Percentiles rank a stretch among this genome's conserved stretches.
These are phyloP conservation scores for Toxotes lorentzi DNA, from an alignment of 2,797 vertebrate genomes.

Conservation along the genomic window DNA sequence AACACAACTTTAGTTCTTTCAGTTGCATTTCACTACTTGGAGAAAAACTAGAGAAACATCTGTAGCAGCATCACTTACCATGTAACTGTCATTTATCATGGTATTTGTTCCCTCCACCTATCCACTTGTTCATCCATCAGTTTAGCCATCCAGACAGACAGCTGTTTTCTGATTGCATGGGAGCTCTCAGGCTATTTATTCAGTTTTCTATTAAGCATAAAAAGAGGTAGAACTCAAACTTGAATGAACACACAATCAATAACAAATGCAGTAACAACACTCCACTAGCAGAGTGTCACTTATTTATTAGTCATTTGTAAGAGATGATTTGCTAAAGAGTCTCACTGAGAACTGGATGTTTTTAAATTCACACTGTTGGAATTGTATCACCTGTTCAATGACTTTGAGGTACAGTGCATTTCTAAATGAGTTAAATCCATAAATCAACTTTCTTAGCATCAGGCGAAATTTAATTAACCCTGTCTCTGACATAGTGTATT, in stretches of 20 bases:
- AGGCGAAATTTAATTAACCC: conserved; percentile 13
- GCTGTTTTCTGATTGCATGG: conserved; percentile 18
- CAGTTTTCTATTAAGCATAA: background rate
- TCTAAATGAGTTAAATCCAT: conserved; percentile 39
- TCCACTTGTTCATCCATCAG: conserved; percentile 23
- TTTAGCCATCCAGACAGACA: conserved; percentile 12
- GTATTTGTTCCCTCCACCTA: background rate
- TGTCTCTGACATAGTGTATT: conserved; percentile 10
- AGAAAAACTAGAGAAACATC: background rate
- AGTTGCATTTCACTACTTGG: background rate
- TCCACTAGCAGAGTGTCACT: background rate
- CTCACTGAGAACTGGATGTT: background rate
- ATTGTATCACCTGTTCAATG: background rate
- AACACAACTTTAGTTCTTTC: background rate
- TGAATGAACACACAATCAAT: background rate
- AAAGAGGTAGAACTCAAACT: background rate
- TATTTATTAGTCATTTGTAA: background rate
- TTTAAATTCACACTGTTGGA: background rate
- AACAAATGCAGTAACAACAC: background rate
- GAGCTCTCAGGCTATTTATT: conserved; percentile 20
- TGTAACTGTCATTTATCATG: conserved; percentile 10
- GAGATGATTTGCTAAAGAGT: background rate
- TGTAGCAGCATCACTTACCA: conserved; percentile 13
- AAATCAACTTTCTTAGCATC: conserved; percentile 31
- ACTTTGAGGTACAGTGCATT: background rate